A percentile compares a stretch with the other conserved stretches of the same genome.
phyloP scores from a whole-genome alignment of 2,113 vertebrate genomes.

The Colaptes auratus region DNA sequence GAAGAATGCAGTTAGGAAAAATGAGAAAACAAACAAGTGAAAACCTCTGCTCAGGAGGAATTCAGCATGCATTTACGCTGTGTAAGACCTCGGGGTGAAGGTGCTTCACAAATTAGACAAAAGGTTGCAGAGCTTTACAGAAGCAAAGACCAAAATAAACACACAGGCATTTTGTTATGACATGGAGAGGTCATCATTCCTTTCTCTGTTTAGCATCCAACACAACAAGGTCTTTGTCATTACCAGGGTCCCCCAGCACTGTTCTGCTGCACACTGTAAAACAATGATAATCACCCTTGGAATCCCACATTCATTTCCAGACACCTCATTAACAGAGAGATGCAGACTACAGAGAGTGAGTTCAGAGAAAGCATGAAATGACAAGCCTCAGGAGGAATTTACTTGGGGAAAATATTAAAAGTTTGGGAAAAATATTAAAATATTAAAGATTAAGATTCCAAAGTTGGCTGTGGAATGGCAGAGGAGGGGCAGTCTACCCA shows the following conservation, averaged over 20 bases:
- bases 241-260: neutral
- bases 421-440: neutral
- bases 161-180: neutral
- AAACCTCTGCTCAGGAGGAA: neutral
- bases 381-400: neutral
- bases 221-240: neutral
- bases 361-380: conserved; percentile 17
- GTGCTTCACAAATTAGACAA: conserved; percentile 20
- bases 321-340: conserved; percentile 22
- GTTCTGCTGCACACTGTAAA: neutral
- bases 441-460: neutral
- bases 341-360: neutral
- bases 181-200: neutral
- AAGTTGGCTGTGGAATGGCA: neutral
- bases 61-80: neutral
- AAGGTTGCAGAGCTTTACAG: conserved; percentile 3
- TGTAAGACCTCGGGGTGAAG: neutral
- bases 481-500: neutral
- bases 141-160: conserved; percentile 21
- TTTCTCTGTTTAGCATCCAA: conserved; percentile 8
- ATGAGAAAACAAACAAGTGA: neutral
- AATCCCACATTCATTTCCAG: conserved; percentile 37
- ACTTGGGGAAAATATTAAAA: neutral
- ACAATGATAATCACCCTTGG: neutral
- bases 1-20: neutral